These are phyloP conservation scores for Rhizoglyphus robini DNA, from an alignment of 1,140 invertebrate species.

Conservation along the genomic window DNA sequence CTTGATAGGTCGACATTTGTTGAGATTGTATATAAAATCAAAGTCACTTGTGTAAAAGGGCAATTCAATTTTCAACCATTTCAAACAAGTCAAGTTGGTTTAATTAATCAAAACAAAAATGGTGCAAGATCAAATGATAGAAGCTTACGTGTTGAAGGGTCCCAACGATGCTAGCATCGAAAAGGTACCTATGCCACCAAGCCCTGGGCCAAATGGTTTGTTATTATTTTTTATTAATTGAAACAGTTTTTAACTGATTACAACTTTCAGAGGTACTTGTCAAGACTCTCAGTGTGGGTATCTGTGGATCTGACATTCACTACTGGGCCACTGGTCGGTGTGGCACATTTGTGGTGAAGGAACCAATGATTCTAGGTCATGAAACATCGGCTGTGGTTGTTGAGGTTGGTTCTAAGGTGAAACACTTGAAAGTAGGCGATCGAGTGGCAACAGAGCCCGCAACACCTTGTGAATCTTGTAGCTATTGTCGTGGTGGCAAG, in stretches of 20 bases:
- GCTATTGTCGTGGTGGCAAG: constrained; percentile 65
- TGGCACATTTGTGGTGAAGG: constrained; percentile 60
- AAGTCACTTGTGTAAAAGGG: too few relatives aligned
- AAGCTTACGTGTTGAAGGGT: constrained; percentile 11
- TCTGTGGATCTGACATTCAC: constrained; percentile 91
- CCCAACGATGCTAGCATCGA: constrained; percentile 14
- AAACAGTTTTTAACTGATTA: too few relatives aligned
- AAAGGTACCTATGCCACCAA: constrained; percentile 12
- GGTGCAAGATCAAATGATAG: too few relatives aligned
- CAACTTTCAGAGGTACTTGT: constrained; percentile 21
- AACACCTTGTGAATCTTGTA: constrained; percentile 66
- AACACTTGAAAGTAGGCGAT: constrained; percentile 60
- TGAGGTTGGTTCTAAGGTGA: constrained; percentile 56
- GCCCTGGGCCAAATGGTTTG: constrained; percentile 18
- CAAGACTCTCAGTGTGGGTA: constrained; percentile 73
- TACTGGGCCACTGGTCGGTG: constrained; percentile 69
- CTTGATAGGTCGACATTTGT: too few relatives aligned
- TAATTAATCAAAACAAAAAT: too few relatives aligned
- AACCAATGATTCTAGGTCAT: constrained; percentile 79
- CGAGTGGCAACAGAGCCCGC: constrained; percentile 85
- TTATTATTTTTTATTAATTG: neutral
- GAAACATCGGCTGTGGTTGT: constrained; percentile 64
- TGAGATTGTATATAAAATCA: too few relatives aligned
- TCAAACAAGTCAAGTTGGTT: too few relatives aligned
- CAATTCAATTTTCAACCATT: too few relatives aligned